These are phyloP conservation scores for Aelia acuminata DNA, from an alignment of 2,888 invertebrate genomes.

Conservation along the genomic window DNA sequence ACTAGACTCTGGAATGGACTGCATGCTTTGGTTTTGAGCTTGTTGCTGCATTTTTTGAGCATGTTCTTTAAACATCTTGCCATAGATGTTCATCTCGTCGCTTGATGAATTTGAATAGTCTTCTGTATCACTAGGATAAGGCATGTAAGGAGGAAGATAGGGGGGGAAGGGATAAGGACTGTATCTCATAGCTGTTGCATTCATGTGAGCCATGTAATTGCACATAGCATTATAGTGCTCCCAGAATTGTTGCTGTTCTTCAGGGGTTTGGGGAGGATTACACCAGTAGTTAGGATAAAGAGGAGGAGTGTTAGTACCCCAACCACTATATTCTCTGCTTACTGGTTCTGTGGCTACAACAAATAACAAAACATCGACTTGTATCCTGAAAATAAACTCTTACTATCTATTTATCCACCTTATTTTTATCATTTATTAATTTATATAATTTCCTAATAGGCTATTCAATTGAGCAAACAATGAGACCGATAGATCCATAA, in stretches of 20 bases:
- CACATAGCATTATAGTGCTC: conserved; percentile 67
- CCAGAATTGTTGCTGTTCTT: conserved; percentile 67
- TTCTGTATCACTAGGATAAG: conserved; percentile 67
- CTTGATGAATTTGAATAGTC: conserved; percentile 70
- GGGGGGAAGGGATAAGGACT: conserved; percentile 67
- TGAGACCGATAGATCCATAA: conserved; percentile 29
- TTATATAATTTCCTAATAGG: conserved; percentile 28
- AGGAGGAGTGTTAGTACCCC: conserved; percentile 64
- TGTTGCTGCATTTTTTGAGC: conserved; percentile 54
- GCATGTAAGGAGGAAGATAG: conserved; percentile 68
- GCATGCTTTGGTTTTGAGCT: not conserved
- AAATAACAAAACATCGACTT: conserved; percentile 57
- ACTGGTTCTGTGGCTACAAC: conserved; percentile 60
- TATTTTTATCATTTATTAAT: conserved; percentile 26
- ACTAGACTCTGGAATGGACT: not conserved
- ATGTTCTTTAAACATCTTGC: conserved; percentile 64
- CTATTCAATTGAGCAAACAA: conserved; percentile 31
- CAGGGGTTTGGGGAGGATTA: conserved; percentile 66
- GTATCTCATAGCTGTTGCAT: conserved; percentile 66
- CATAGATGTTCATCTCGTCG: conserved; percentile 70
- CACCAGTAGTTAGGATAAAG: conserved; percentile 67
- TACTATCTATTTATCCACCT: conserved; percentile 47
- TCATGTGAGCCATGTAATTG: conserved; percentile 67
- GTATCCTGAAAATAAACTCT: conserved; percentile 57
- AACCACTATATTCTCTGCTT: conserved; percentile 61